These are phyloP conservation scores for Calephelis perditalis DNA, from an alignment of 2,888 invertebrate species.

Conservation along the genomic window DNA sequence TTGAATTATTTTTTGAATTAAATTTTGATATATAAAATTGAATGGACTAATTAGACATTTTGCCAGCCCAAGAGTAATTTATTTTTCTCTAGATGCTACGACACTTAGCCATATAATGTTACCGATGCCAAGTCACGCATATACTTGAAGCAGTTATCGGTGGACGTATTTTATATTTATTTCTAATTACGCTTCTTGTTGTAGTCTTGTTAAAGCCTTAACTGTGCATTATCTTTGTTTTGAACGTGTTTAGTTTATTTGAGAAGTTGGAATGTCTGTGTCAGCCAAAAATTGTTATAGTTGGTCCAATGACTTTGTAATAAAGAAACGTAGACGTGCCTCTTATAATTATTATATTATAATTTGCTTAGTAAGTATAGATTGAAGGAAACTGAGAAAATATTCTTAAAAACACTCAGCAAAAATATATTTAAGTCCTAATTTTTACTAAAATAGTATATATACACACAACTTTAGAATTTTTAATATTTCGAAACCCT, in stretches of 20 bases:
- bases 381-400: too few species aligned
- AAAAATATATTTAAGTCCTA: too few species aligned
- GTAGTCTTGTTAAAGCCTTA: conserved; percentile 55
- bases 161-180: conserved; percentile 46
- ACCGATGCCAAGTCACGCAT: conserved; percentile 41
- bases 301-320: background rate
- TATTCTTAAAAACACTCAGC: too few species aligned
- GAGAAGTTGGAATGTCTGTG: conserved; percentile 10
- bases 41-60: too few species aligned
- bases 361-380: too few species aligned
- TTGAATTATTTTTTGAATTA: too few species aligned
- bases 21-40: too few species aligned
- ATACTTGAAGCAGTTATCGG: conserved; percentile 45
- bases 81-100: conserved; percentile 19
- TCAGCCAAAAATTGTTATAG: conserved; percentile 1
- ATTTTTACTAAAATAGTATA: too few species aligned
- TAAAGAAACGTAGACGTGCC: conserved; percentile 5
- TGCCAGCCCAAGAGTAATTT: background rate
- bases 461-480: too few species aligned
- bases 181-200: conserved; percentile 56
- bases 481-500: too few species aligned
- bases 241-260: conserved; percentile 13
- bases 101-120: conserved; percentile 35
- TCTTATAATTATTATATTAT: background rate
- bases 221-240: conserved; percentile 43